Percentiles rank a stretch among this genome's conserved stretches.
These are phyloP conservation scores for Periplaneta americana DNA, from an alignment of 1,140 invertebrate genomes.

Conservation along the genomic window DNA sequence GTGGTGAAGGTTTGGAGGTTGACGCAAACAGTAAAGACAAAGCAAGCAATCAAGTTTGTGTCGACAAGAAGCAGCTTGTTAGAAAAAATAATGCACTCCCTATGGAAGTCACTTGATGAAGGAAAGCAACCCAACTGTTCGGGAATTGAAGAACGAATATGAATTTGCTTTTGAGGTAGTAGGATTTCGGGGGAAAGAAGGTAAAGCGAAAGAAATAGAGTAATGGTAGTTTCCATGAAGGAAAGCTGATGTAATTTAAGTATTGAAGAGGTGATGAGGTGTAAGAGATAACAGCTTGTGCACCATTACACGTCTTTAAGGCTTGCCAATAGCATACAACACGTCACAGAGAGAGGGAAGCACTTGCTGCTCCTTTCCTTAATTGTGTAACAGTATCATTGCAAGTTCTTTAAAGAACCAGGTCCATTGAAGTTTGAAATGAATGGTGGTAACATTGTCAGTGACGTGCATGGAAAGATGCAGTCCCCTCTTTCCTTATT, in stretches of 20 bases:
- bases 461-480: no score
- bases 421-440: no score
- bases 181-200: not conserved
- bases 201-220: not conserved
- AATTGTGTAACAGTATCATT: no score
- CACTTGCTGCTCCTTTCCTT: not conserved
- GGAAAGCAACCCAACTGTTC: not conserved
- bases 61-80: constrained; percentile 11
- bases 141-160: constrained; percentile 4
- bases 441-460: no score
- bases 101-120: constrained; percentile 17
- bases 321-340: not conserved
- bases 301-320: not conserved
- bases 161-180: not conserved
- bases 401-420: no score
- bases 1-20: constrained; percentile 1
- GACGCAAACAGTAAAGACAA: constrained; percentile 6
- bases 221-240: not conserved
- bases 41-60: not conserved
- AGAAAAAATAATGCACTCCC: constrained; percentile 12
- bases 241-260: not conserved
- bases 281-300: no score
- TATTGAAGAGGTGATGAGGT: not conserved
- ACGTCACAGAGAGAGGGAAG: not conserved
- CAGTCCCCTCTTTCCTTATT: no score